Conservation (phyloP, 2,113 vertebrate species). For the Vimba vimba region DNA sequence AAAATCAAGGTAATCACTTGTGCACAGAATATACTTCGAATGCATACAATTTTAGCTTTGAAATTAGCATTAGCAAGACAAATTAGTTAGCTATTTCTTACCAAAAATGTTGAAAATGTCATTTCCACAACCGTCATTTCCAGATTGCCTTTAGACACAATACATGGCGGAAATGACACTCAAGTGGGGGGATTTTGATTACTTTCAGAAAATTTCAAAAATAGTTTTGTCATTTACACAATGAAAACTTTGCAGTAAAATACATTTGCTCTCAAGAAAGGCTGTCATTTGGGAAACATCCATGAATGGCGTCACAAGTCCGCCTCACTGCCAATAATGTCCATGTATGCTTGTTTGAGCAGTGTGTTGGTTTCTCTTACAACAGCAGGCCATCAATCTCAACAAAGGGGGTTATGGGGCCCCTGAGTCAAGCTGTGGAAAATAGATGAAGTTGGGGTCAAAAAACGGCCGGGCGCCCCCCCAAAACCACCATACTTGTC, state of each 20-base stretch:
- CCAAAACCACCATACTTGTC: neutral
- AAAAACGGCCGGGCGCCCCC: conserved; percentile 51
- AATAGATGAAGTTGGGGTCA: conserved; percentile 65
- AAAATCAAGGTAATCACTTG: neutral
- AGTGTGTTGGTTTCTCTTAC: conserved; percentile 58
- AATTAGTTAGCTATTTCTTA: neutral
- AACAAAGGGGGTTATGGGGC: conserved; percentile 61
- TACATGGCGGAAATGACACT: neutral
- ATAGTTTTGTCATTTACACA: neutral
- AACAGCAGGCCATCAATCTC: conserved; percentile 70
- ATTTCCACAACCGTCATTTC: neutral
- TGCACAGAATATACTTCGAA: neutral
- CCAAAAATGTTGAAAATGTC: neutral
- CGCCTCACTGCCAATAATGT: conserved; percentile 6
- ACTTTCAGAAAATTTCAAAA: neutral
- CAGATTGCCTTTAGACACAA: neutral
- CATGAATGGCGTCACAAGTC: conserved; percentile 16
- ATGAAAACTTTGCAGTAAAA: neutral
- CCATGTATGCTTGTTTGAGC: conserved; percentile 28
- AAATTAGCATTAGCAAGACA: neutral
- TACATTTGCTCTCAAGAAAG: neutral
- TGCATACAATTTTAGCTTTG: neutral
- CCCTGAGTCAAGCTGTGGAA: conserved; percentile 52
- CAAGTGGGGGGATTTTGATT: neutral
- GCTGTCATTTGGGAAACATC: neutral